phyloP scores from a whole-genome alignment of 2,888 invertebrate genomes.

The Quadriops clusia region DNA sequence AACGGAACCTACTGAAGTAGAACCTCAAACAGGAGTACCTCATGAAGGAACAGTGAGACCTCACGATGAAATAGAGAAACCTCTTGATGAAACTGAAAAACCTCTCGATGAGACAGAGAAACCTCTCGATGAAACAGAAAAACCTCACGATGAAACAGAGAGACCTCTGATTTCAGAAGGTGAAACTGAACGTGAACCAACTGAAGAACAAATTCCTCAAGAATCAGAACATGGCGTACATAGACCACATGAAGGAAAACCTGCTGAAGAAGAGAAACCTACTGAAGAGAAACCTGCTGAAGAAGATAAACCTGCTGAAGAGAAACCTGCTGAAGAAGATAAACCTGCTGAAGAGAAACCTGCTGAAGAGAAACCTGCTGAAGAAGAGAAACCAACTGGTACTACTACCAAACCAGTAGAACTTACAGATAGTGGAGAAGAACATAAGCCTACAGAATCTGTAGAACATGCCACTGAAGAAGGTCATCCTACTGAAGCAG shows the following conservation, averaged over 20 bases:
- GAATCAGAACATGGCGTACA: constrained; percentile 8
- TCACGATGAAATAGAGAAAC: constrained; percentile 20
- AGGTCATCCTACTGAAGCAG: constrained; percentile 6
- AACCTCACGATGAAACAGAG: constrained; percentile 13
- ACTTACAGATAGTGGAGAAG: too few relatives aligned
- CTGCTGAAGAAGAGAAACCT: neutral
- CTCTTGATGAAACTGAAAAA: constrained; percentile 17
- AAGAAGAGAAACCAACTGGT: too few relatives aligned
- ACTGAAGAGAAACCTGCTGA: constrained; percentile 8
- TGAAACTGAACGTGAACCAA: constrained; percentile 10
- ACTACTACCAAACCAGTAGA: too few relatives aligned
- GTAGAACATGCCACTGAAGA: constrained; percentile 8
- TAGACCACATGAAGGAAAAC: neutral
- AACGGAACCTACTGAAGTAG: constrained; percentile 12
- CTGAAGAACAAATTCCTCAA: constrained; percentile 7
- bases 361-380: too few relatives aligned
- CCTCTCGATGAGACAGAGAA: constrained; percentile 14
- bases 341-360: constrained; percentile 7
- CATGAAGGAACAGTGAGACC: constrained; percentile 4
- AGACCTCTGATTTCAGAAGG: constrained; percentile 6
- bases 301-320: constrained; percentile 11
- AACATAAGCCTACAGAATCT: too few relatives aligned
- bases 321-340: constrained; percentile 6
- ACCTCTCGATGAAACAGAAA: constrained; percentile 13
- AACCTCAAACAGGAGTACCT: constrained; percentile 8